Evolutionary conservation across 1,140 invertebrate genomes (phyloP).

Genomic region (Sycophila sp.): DNA sequence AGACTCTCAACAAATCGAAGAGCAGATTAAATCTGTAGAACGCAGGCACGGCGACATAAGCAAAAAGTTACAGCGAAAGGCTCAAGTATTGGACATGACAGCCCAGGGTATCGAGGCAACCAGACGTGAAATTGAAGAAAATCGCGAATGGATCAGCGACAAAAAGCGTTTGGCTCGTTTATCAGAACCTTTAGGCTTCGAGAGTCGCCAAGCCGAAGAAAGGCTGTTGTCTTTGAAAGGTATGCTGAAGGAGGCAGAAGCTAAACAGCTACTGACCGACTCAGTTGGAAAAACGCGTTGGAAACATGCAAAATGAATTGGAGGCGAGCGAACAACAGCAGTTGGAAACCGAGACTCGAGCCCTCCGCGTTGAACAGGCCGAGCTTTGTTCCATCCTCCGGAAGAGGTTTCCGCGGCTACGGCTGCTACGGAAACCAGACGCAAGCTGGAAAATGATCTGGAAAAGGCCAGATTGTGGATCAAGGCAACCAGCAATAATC

Average conservation of each 20-base stretch:
- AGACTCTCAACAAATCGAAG: conserved; percentile 90
- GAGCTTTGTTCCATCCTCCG: conserved; percentile 77
- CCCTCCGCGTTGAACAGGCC: conserved; percentile 76
- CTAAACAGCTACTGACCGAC: conserved; percentile 83
- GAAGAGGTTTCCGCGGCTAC: conserved; percentile 78
- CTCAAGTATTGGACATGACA: conserved; percentile 82
- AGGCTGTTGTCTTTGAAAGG: conserved; percentile 76
- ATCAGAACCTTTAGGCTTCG: conserved; percentile 76
- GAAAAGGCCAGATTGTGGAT: conserved; percentile 83
- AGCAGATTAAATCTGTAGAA: conserved; percentile 84
- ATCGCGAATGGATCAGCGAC: conserved; percentile 82
- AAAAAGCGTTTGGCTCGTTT: conserved; percentile 76
- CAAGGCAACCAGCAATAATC: conserved; percentile 77
- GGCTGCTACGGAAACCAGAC: conserved; percentile 74
- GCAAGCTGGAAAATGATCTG: conserved; percentile 80
- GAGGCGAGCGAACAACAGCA: conserved; percentile 81
- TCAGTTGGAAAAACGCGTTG: conserved; percentile 83
- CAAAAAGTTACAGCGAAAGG: conserved; percentile 84
- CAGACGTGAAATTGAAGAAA: conserved; percentile 77
- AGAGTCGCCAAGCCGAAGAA: conserved; percentile 79
- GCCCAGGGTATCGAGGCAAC: conserved; percentile 83
- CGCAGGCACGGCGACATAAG: conserved; percentile 83
- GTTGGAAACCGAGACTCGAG: conserved; percentile 74
- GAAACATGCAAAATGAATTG: conserved; percentile 85
- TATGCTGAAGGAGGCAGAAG: conserved; percentile 84